phyloP scores from a whole-genome alignment of 2,797 vertebrate species.

The Muscicapa comitata region DNA sequence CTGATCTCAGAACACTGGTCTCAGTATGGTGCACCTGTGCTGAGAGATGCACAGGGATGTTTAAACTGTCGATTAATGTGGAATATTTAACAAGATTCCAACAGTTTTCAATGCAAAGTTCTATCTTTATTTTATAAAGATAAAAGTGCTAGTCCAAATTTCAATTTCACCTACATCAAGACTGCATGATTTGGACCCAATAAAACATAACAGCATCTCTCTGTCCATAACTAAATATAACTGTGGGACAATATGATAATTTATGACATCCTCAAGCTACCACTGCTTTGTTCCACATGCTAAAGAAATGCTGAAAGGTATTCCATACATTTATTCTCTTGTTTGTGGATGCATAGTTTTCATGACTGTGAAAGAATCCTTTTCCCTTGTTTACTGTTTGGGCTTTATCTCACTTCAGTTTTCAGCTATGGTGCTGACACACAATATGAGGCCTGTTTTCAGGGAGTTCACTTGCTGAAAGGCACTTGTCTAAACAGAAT shows the following conservation, averaged over 20 bases:
- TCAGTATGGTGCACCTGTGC: not conserved
- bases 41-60: not conserved
- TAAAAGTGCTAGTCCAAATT: not conserved
- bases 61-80: not conserved
- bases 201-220: not conserved
- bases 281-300: not conserved
- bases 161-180: not conserved
- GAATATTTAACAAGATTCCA: not conserved
- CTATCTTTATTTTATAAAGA: not conserved
- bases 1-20: not conserved
- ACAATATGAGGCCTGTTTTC: not conserved
- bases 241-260: not conserved
- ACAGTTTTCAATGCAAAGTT: not conserved
- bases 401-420: not conserved
- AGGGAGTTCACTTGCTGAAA: not conserved
- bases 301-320: not conserved
- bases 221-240: not conserved
- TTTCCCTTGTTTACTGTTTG: not conserved
- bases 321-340: not conserved
- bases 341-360: not conserved
- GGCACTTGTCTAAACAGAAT: not conserved
- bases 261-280: not conserved
- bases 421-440: not conserved
- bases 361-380: not conserved
- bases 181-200: not conserved